Base-by-base conservation (phyloP, 1,140 invertebrate species). In the Drosophila tropicalis region DNA sequence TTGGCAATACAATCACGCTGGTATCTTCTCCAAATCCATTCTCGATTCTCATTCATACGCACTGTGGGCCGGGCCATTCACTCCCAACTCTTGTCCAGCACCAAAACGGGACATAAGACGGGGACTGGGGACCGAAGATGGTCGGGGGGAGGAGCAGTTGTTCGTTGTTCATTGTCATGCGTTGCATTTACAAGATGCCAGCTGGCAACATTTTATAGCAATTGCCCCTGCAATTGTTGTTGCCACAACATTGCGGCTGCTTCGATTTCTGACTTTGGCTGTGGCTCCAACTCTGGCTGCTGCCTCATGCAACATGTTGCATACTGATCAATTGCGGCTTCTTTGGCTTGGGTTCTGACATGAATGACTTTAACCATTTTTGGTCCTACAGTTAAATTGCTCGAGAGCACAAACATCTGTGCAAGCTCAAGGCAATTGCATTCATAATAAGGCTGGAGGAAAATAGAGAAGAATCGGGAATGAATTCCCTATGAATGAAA, bases 181-280 rank as follows among this genome's bases (percentile, higher is more conserved):
- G 86, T 85, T 79, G 86, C 86, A 90, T 90, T 76, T 90, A 90
- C 87, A 90, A 90, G 82, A 90, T 90, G 87, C 87, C 87, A 90
- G 79, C 79, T 79, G 80, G 80, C 69, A 70, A 83, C 70, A 86
- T 79, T 72, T 76, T 72, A 82, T 79, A 72, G 68, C 81, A 85
- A 86, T 85, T 85, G 82, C 75, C 68, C 22, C 61, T 75, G 74
- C 75, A 77, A 86, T 87, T 82, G 83, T 82, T 87, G 83, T 82
- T 87, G 83, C 83, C 61, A 84, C 83, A 87, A 87, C 84, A 87
- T 87, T 87, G 84, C 84, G 80, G 80, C 84, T 81, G 84, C 84
- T 78, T 79, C 80, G 89, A 29, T 29, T 29, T 29, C 29, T 29
- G 29, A 5, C 29, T 29, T 29, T 29, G 29, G 29, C 5, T 29